Evolutionary conservation across 2,888 invertebrate genomes (phyloP), one percentile per base, ranked within the genome.

Genomic region (Halictus quadricinctus): DNA sequence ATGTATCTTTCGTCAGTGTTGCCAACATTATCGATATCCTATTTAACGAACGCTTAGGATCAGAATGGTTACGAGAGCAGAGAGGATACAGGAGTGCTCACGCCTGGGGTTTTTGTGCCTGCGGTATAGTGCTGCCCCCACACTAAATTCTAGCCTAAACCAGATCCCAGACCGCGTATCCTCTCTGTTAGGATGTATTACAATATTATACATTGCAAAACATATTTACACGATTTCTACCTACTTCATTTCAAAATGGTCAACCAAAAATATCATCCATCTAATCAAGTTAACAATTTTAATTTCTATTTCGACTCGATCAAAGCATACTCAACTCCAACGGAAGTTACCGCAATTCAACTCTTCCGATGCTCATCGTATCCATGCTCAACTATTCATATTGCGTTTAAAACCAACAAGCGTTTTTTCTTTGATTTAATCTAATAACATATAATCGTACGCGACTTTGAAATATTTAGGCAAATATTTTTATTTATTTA

Each of bases 1-100:
- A 64, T 21, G 21, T 64, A 15, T 15, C 7, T 29, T 64, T 72
- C 29, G 13, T 70, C 80, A 82, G 58, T 58, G 46, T 7, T 25
- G 15, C 81, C 74, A 82, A 74, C 48, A 12, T 2, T 4, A 8
- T 43, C 8, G 6, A 18, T 12, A 3, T 8, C n/a, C 5, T 12
- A 12, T 29, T 29, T 64, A n/a, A n/a, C 8, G n/a, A 10, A 1
- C 8, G 2, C 7, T 54, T 54, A 12, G 12, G 25, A 25, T 50
- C 12, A 18, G 36, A 36, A 5, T 2, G 36, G 36, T 2, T 36
- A 36, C 36, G 36, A 36, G 36, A 36, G 36, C 36, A 36, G 36
- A 36, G 36, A 36, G 36, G 36, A 36, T 36, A 36, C 36, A 36
- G 1, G 36, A 36, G 36, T 36, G 3, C 2, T 36, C 36, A 3